These are phyloP conservation scores for Stegostoma tigrinum DNA, from an alignment of 2,113 vertebrate species.

Conservation along the genomic window DNA sequence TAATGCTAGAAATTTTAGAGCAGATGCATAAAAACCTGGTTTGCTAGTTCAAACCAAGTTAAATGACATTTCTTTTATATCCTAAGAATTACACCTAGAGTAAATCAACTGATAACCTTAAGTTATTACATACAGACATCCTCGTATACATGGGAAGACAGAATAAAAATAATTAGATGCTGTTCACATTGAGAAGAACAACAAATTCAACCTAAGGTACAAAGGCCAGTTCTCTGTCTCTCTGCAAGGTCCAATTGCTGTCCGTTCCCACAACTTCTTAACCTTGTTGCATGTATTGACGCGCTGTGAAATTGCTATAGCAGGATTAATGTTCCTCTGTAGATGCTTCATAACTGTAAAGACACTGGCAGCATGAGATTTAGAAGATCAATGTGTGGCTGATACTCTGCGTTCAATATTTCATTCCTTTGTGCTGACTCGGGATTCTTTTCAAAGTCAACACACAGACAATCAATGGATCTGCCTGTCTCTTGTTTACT, in stretches of 20 bases:
- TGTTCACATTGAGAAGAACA: not conserved
- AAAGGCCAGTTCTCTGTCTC: not conserved
- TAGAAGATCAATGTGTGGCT: constrained; percentile 32
- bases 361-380: constrained; percentile 33
- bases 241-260: not conserved
- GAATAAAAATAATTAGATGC: not conserved
- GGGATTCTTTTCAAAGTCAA: constrained; percentile 35
- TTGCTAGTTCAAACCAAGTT: not conserved
- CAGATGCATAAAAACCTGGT: not conserved
- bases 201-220: not conserved
- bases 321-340: constrained; percentile 35
- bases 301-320: constrained; percentile 17
- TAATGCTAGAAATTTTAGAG: not conserved
- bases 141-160: not conserved
- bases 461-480: constrained; percentile 33
- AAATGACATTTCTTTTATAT: not conserved
- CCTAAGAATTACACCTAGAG: not conserved
- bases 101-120: not conserved
- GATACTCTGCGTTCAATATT: constrained; percentile 31
- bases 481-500: constrained; percentile 19
- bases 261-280: constrained; percentile 7
- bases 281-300: constrained; percentile 31
- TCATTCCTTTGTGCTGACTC: constrained; percentile 34
- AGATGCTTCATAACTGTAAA: constrained; percentile 33
- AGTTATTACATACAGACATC: not conserved